Conservation (phyloP, 2,113 vertebrate species). For the Hepsetus odoe region DNA sequence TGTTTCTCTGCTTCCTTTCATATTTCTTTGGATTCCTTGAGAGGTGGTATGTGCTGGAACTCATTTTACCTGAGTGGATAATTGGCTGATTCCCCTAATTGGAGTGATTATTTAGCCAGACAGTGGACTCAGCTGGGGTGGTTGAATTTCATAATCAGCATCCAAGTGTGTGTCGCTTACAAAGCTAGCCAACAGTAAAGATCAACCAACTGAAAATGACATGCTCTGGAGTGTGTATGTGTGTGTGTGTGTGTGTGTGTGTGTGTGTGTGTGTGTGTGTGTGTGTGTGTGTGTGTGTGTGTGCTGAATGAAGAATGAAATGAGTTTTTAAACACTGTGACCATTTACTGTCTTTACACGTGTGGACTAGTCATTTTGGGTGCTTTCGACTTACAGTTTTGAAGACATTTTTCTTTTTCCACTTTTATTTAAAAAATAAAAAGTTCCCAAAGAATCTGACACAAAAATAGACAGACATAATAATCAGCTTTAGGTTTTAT, state of each 20-base stretch:
- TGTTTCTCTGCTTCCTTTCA: background rate
- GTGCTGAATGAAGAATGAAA: no score
- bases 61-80: conserved; percentile 48
- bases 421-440: no score
- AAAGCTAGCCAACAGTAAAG: conserved; percentile 19
- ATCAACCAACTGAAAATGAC: conserved; percentile 25
- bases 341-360: no score
- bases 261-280: conserved; percentile 6
- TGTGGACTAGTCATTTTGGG: no score
- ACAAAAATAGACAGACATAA: no score
- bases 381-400: no score
- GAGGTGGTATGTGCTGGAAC: conserved; percentile 34
- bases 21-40: conserved; percentile 42
- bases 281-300: conserved; percentile 3
- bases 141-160: conserved; percentile 43
- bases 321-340: no score
- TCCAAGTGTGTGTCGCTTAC: background rate
- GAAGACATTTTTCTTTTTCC: no score
- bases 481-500: no score
- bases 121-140: conserved; percentile 49
- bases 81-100: conserved; percentile 53
- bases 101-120: conserved; percentile 52
- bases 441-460: no score
- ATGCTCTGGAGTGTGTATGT: background rate
- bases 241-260: conserved; percentile 21